These are phyloP conservation scores for Motacilla alba DNA, from an alignment of 2,113 vertebrate species.

Conservation along the genomic window DNA sequence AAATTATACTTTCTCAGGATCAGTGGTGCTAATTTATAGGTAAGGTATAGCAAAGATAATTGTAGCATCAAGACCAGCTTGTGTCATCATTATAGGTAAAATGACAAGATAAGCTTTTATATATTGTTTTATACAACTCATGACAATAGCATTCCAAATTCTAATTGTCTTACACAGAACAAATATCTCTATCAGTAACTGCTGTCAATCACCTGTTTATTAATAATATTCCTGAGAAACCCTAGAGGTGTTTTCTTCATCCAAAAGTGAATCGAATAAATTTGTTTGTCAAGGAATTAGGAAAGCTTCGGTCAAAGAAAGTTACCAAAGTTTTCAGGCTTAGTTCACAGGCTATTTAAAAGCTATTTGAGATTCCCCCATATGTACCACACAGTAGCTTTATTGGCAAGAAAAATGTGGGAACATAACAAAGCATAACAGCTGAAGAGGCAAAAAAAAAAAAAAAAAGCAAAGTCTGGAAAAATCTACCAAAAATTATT, in stretches of 20 bases:
- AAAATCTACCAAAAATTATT: neutral
- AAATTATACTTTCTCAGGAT: neutral
- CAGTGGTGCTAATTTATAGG: neutral
- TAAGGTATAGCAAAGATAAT: neutral
- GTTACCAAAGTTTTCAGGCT: neutral
- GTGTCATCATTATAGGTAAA: neutral
- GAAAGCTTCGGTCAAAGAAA: neutral
- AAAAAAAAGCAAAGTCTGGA: neutral
- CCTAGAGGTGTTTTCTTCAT: neutral
- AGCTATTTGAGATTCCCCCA: neutral
- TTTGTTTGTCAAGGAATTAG: neutral
- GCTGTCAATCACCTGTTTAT: neutral
- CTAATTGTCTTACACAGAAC: neutral
- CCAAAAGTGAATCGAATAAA: neutral
- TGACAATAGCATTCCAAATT: neutral
- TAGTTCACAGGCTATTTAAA: neutral
- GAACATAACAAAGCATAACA: neutral
- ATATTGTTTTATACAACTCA: neutral
- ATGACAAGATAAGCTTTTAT: neutral
- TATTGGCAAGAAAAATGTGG: neutral
- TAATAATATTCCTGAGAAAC: neutral
- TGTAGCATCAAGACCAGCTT: neutral
- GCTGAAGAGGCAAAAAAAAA: neutral
- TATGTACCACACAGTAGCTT: neutral
- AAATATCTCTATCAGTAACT: neutral